Evolutionary conservation across 2,888 invertebrate genomes (phyloP), one percentile per base, ranked within the genome.

Genomic region (Pseudoips prasinana): DNA sequence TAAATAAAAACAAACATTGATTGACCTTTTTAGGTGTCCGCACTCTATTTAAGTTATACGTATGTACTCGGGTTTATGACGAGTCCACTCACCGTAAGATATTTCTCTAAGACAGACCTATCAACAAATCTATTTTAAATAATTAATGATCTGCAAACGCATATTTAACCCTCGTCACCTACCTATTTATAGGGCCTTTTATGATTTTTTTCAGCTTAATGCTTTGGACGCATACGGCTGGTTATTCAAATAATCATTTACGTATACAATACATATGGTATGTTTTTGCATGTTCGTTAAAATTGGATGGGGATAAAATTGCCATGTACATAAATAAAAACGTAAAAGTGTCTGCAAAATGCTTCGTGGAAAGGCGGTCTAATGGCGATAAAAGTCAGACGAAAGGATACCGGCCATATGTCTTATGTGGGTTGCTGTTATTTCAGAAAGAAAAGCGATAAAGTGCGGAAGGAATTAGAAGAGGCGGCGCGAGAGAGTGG

Each of bases 391-490:
- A 41, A 39, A 38, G 10, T 36, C 30, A 14, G 11, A 25, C 30
- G 9, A 30, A 26, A 29, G 7, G 11, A 23, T 19, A 14, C 19
- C 17, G 1, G 26, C 19, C 23, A 14, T 41, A 20, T 29, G 25
- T 45, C 33, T 42, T 44, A 49, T 47, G 28, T 33, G 22, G 27
- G 25, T 28, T 24, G 20, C 10, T 39, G 43, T 51, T 43, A 35
- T 91, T 91, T 27, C 91, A 97, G 97, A 83, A 95, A 95, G 90
- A 93, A 94, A 71, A 95, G 95, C 75, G 95, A 95, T 51, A 95
- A 94, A 80, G 91, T 98, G 73, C 94, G 95, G 67, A 94, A 95
- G 73, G 97, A 98, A 64, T 83, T 98, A 27, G 96, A 96, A 80
- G 98, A 98, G 69, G 98, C 98, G 9, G 96, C 96, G 0, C 86